Conservation (phyloP, 2,797 vertebrate species). For the Limnodromus scolopaceus region DNA sequence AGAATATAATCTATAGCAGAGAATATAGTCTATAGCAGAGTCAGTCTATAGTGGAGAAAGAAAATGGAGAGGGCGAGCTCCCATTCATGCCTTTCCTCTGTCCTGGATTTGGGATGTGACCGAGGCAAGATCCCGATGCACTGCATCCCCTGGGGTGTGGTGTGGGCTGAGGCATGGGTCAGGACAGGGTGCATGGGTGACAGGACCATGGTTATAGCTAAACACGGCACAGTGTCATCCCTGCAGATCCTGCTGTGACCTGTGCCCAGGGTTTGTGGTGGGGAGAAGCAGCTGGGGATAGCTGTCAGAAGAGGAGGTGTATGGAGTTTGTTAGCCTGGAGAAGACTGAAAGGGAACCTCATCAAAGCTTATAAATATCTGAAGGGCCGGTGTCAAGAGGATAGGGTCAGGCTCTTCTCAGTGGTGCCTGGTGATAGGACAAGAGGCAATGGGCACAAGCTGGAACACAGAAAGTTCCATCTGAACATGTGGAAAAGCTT, state of each 20-base stretch:
- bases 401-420: no score
- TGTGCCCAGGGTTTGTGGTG: neutral
- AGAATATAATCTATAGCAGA: neutral
- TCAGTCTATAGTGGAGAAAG: neutral
- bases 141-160: neutral
- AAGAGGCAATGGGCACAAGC: no score
- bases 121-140: neutral
- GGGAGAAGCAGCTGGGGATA: neutral
- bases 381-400: no score
- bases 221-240: fast-evolving
- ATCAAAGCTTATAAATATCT: no score
- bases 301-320: fast-evolving
- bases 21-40: no score
- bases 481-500: no score
- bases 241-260: neutral
- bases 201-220: neutral
- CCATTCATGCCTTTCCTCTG: neutral
- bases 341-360: no score
- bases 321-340: fast-evolving
- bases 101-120: neutral
- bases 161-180: neutral
- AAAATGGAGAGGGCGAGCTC: neutral
- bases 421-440: no score
- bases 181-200: neutral
- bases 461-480: no score